Percentiles rank a stretch among this genome's conserved stretches.
Evolutionary conservation across 2,888 invertebrate genomes (phyloP).

Genomic region (Rhagophthalmus giganteus): DNA sequence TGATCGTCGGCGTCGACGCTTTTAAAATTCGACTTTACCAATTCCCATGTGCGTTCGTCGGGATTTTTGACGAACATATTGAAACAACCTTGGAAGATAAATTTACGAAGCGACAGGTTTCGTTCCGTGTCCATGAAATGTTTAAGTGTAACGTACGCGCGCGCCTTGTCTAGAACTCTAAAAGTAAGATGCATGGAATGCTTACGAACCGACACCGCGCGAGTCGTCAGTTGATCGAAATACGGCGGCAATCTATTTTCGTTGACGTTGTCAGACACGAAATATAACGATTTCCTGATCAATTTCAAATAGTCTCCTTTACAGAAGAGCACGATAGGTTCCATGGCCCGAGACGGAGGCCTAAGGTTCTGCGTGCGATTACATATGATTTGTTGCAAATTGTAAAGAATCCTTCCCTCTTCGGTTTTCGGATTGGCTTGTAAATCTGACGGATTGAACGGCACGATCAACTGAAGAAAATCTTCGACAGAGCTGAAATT

Average conservation of each 20-base stretch:
- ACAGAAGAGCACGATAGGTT: slow-evolving; percentile 12
- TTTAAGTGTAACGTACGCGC: not conserved
- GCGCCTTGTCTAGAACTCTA: slow-evolving; percentile 6
- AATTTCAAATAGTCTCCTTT: slow-evolving; percentile 20
- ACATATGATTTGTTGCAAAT: slow-evolving; percentile 1
- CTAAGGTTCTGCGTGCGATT: not conserved
- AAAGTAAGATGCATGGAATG: slow-evolving; percentile 21
- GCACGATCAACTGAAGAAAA: not conserved
- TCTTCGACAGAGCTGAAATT: slow-evolving; percentile 1
- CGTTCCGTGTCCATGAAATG: slow-evolving; percentile 10
- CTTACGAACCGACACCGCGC: slow-evolving; percentile 23
- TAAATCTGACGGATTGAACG: slow-evolving; percentile 4
- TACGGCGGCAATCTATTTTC: slow-evolving; percentile 17
- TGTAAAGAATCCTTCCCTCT: not conserved
- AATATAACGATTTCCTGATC: slow-evolving; percentile 13
- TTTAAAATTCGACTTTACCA: slow-evolving; percentile 8
- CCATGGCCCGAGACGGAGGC: not conserved
- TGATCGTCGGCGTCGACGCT: slow-evolving; percentile 8
- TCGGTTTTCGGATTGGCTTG: not conserved
- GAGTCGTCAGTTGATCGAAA: slow-evolving; percentile 9
- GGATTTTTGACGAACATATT: slow-evolving; percentile 16
- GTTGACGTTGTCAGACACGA: slow-evolving; percentile 7
- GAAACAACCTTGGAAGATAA: slow-evolving; percentile 12
- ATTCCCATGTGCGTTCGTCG: slow-evolving; percentile 11
- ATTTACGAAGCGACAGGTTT: slow-evolving; percentile 12